Conservation (phyloP, 1,140 invertebrate species). For the Drosophila ironensis region DNA sequence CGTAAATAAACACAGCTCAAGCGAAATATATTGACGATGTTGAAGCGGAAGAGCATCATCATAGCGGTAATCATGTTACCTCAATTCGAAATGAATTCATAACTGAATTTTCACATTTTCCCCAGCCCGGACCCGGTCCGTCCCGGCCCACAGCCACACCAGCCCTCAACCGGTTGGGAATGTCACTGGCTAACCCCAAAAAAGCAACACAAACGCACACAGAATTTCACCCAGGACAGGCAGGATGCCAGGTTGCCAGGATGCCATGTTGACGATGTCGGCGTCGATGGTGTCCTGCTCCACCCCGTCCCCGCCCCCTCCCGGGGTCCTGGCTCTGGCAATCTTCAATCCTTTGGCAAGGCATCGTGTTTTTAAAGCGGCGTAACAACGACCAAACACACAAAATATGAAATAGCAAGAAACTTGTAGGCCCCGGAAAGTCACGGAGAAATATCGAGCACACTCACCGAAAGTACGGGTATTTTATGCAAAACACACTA, state of each 20-base stretch:
- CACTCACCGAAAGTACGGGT: no score
- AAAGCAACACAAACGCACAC: constrained; percentile 26
- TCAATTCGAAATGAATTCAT: constrained; percentile 82
- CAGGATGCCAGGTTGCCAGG: constrained; percentile 23
- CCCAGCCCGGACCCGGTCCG: background rate
- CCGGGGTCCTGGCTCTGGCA: background rate
- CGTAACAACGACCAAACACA: constrained; percentile 18
- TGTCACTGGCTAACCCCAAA: constrained; percentile 45
- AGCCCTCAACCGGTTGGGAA: constrained; percentile 29
- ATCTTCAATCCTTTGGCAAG: constrained; percentile 17
- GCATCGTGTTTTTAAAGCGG: constrained; percentile 55
- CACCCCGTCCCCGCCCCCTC: background rate
- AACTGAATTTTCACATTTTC: constrained; percentile 80
- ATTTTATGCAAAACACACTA: no score
- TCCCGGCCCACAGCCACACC: constrained; percentile 9
- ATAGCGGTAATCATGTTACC: constrained; percentile 82
- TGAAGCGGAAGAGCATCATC: constrained; percentile 78
- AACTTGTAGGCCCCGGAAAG: background rate
- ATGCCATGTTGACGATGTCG: constrained; percentile 45
- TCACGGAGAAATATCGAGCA: no score
- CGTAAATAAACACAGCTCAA: constrained; percentile 78
- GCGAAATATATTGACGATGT: constrained; percentile 78
- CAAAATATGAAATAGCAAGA: constrained; percentile 24
- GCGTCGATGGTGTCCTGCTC: constrained; percentile 17
- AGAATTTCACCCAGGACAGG: constrained; percentile 6